Percentiles rank a stretch among this genome's conserved stretches.
These are phyloP conservation scores for Syrphus vitripennis DNA, from an alignment of 2,888 invertebrate genomes.

Conservation along the genomic window DNA sequence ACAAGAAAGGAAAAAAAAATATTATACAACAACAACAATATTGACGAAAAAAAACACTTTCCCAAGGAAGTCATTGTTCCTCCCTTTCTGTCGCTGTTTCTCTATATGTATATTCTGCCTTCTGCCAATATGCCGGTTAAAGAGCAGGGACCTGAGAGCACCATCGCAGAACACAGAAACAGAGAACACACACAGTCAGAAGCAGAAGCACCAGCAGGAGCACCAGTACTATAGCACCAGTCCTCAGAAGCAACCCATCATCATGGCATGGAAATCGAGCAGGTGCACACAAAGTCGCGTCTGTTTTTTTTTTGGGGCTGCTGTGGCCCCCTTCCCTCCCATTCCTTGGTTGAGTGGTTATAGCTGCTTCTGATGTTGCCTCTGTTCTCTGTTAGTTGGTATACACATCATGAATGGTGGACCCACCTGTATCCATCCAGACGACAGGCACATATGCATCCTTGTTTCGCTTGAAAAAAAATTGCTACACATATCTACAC, in stretches of 20 bases:
- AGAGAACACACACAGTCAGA: slow-evolving; percentile 22
- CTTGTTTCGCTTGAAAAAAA: slow-evolving; percentile 10
- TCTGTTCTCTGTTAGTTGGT: slow-evolving; percentile 31
- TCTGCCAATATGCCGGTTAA: slow-evolving; percentile 26
- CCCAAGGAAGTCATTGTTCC: slow-evolving; percentile 59
- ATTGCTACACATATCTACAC: slow-evolving; percentile 27
- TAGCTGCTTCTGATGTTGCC: slow-evolving; percentile 25
- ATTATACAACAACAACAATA: slow-evolving; percentile 9
- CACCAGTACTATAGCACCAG: not conserved
- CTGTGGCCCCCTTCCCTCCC: not conserved
- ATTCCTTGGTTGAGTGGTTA: slow-evolving; percentile 24
- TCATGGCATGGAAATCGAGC: slow-evolving; percentile 56
- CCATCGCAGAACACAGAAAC: not conserved
- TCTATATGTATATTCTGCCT: not conserved
- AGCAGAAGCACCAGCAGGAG: slow-evolving; percentile 5
- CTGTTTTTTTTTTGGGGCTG: slow-evolving; percentile 56
- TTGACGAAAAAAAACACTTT: slow-evolving; percentile 47
- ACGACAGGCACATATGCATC: slow-evolving; percentile 47
- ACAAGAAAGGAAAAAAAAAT: not conserved
- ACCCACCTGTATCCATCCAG: slow-evolving; percentile 61
- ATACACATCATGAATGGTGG: not conserved
- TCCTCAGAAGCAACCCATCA: not conserved
- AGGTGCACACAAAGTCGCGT: slow-evolving; percentile 58
- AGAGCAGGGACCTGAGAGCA: slow-evolving; percentile 33
- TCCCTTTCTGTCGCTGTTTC: slow-evolving; percentile 3